Percentiles rank a stretch among this genome's conserved stretches.
Evolutionary conservation across 2,113 vertebrate genomes (phyloP).

Genomic region (Cervus canadensis): DNA sequence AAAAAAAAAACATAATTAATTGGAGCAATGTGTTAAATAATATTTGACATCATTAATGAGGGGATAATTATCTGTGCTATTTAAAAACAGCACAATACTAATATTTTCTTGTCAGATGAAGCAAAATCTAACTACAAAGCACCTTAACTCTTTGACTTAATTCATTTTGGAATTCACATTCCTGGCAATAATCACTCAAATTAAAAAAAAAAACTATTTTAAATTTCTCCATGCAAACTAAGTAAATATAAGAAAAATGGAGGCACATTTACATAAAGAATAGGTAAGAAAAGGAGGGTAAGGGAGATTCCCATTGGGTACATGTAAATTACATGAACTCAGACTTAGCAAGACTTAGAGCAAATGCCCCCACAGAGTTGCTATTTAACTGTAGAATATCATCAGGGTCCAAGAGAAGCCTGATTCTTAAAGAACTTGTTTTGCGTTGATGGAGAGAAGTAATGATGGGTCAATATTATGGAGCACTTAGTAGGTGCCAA

Average conservation of each 20-base stretch:
- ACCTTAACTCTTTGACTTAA: background rate
- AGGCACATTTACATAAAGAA: background rate
- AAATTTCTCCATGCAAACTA: background rate
- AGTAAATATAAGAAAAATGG: background rate
- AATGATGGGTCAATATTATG: background rate
- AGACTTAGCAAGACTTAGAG: background rate
- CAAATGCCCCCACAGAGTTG: background rate
- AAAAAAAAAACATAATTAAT: conserved; percentile 62
- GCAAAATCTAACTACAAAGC: background rate
- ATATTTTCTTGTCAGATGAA: conserved; percentile 64
- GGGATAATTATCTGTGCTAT: conserved; percentile 63
- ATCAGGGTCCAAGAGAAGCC: too few relatives aligned
- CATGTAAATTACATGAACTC: background rate
- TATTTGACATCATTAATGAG: conserved; percentile 70
- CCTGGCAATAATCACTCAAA: background rate
- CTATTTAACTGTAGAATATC: background rate
- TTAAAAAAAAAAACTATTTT: background rate
- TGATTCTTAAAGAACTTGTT: background rate
- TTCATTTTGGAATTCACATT: background rate
- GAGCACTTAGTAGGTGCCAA: background rate
- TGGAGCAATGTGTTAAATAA: conserved; percentile 59
- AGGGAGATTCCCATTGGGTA: too few relatives aligned
- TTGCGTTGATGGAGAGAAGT: background rate
- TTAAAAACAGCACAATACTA: conserved; percentile 56
- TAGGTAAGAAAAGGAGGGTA: background rate